Conservation (phyloP, 2,797 vertebrate genomes). For the Smutsia gigantea region DNA sequence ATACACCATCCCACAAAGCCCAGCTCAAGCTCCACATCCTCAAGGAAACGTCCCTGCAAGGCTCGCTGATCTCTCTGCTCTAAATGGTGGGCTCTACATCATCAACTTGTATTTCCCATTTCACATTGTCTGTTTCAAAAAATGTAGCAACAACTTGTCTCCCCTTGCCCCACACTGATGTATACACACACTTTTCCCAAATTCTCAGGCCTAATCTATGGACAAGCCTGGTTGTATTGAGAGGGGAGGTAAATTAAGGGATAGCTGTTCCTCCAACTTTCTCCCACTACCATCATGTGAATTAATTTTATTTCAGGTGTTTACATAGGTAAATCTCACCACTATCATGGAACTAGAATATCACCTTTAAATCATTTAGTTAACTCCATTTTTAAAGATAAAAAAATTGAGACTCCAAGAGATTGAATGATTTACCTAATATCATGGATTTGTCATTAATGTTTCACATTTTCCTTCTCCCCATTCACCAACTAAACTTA, state of each 20-base stretch:
- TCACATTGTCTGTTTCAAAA: neutral
- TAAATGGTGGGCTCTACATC: neutral
- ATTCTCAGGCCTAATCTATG: neutral
- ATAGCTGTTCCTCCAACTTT: neutral
- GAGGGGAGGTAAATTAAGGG: neutral
- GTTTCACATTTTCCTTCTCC: neutral
- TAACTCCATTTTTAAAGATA: conserved; percentile 43
- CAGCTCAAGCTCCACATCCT: neutral
- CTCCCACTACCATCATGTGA: neutral
- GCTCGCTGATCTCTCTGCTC: neutral
- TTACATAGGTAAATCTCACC: neutral
- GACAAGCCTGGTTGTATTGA: neutral
- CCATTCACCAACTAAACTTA: conserved; percentile 7
- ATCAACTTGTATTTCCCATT: neutral
- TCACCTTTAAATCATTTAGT: neutral
- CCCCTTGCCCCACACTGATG: neutral
- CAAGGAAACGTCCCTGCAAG: neutral
- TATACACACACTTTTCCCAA: neutral
- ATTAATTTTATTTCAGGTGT: conserved; percentile 54
- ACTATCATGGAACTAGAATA: neutral
- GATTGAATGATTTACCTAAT: neutral
- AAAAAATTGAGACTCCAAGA: conserved; percentile 3
- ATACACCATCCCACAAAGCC: neutral
- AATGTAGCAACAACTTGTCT: neutral
- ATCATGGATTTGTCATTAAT: neutral